Conservation (phyloP, 2,888 invertebrate species). For the Troides helena region DNA sequence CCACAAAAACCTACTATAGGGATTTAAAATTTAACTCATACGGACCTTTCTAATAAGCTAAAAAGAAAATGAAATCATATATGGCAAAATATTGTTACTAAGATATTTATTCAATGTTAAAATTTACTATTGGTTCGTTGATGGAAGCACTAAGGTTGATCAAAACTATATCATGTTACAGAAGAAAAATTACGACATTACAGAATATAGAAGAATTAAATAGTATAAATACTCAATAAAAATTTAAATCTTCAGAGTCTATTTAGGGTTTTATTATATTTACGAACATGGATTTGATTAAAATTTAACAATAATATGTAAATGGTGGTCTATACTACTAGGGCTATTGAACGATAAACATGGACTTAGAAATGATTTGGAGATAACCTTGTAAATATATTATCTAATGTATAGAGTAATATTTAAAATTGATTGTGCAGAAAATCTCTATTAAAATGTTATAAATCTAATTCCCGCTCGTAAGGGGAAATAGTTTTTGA, state of each 20-base stretch:
- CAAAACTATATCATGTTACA: background rate
- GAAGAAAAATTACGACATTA: background rate
- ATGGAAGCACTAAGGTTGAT: constrained; percentile 10
- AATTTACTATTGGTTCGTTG: background rate
- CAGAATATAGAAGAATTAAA: background rate
- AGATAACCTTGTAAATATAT: constrained; percentile 4
- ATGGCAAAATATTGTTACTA: constrained; percentile 10
- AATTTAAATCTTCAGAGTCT: constrained; percentile 1
- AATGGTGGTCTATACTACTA: background rate
- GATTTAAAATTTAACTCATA: constrained; percentile 20
- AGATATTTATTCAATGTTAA: constrained; percentile 1
- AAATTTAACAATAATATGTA: background rate
- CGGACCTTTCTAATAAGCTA: background rate
- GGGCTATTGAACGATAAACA: background rate
- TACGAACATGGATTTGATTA: constrained; percentile 15
- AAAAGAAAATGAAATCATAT: background rate
- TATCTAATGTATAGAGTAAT: background rate
- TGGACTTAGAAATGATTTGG: constrained; percentile 23
- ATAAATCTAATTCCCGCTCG: background rate
- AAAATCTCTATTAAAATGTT: background rate
- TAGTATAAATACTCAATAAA: background rate
- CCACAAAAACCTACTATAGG: constrained; percentile 6
- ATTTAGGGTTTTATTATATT: constrained; percentile 3
- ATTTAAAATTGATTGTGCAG: background rate
- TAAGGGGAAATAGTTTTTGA: background rate